phyloP scores from a whole-genome alignment of 2,888 invertebrate genomes.

The Saturnia pavonia region DNA sequence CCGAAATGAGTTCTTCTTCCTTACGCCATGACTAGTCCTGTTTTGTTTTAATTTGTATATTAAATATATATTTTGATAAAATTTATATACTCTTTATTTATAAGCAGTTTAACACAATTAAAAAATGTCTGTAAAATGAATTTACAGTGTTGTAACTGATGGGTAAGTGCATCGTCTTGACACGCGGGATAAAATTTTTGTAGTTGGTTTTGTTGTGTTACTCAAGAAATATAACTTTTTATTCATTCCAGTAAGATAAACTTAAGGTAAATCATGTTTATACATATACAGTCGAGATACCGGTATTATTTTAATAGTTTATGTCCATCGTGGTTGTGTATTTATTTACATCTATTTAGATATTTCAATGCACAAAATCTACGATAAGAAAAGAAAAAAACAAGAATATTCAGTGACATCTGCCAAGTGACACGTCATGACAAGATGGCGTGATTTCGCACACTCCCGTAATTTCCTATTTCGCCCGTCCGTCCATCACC shows the following conservation, averaged over 20 bases:
- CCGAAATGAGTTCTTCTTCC: no score
- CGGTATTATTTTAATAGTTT: not conserved
- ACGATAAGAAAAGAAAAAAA: not conserved
- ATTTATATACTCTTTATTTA: no score
- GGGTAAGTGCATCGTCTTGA: no score
- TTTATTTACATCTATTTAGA: not conserved
- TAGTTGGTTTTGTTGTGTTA: no score
- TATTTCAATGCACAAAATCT: not conserved
- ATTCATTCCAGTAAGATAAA: not conserved
- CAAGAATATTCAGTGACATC: constrained; percentile 26
- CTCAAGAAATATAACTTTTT: no score
- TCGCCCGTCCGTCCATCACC: constrained; percentile 51
- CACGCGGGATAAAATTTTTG: no score
- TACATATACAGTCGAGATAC: not conserved
- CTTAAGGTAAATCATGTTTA: not conserved
- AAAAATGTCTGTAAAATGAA: no score
- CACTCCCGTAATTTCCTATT: constrained; percentile 60
- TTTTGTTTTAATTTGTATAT: no score
- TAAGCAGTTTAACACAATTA: no score
- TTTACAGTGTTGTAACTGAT: no score
- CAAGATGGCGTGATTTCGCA: constrained; percentile 41
- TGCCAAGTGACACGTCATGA: constrained; percentile 41
- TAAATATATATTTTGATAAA: no score
- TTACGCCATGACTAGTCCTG: no score
- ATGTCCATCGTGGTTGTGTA: not conserved